These are phyloP conservation scores for Gallinago jamesoni DNA, from an alignment of 2,113 vertebrate species.

Conservation along the genomic window DNA sequence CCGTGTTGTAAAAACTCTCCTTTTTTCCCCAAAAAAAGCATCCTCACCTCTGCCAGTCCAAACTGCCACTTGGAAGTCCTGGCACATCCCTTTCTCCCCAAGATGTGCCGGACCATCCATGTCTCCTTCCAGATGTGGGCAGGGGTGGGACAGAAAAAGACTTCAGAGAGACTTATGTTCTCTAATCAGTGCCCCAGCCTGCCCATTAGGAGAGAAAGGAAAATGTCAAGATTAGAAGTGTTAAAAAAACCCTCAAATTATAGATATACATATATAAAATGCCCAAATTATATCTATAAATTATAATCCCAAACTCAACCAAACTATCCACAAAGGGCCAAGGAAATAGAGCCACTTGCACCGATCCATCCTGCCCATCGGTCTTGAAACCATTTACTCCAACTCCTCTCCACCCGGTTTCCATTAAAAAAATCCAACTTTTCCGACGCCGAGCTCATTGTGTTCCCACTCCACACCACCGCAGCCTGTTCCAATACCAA, in stretches of 20 bases:
- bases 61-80: neutral
- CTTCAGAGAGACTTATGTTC: neutral
- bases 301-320: neutral
- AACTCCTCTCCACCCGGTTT: neutral
- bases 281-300: neutral
- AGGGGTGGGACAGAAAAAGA: neutral
- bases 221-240: neutral
- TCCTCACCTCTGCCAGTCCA: neutral
- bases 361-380: neutral
- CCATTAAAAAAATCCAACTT: neutral
- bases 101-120: rapidly evolving
- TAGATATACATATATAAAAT: neutral
- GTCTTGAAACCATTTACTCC: neutral
- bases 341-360: neutral
- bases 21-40: neutral
- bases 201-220: neutral
- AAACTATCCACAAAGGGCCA: neutral
- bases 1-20: neutral
- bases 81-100: neutral
- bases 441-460: neutral
- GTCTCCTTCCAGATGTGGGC: neutral
- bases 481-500: neutral
- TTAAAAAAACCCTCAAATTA: neutral
- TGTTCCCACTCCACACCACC: neutral
- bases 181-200: neutral